phyloP scores from a whole-genome alignment of 2,888 invertebrate genomes.

The Crocallis elinguaria region DNA sequence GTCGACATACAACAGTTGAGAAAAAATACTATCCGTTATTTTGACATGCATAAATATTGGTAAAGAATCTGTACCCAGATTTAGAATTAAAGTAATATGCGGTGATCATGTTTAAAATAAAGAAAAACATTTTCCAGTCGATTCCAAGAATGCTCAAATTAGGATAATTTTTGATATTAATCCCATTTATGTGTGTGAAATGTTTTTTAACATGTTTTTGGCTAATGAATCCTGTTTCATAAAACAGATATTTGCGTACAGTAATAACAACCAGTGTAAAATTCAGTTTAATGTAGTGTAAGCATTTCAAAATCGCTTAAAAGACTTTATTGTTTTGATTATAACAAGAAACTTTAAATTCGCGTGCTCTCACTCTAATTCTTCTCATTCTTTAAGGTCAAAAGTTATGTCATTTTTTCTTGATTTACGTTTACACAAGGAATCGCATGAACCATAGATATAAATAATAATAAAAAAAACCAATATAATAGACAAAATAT shows the following conservation, averaged over 20 bases:
- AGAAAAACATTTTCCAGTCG: conserved; percentile 33
- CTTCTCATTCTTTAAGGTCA: background rate
- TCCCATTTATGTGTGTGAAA: background rate
- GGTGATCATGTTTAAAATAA: no score
- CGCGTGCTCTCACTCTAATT: background rate
- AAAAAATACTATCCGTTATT: no score
- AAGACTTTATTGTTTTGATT: background rate
- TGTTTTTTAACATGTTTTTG: background rate
- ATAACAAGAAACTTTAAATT: background rate
- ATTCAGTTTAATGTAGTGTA: background rate
- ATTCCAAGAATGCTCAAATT: conserved; percentile 45
- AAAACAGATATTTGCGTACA: background rate
- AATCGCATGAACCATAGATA: background rate
- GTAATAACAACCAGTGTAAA: background rate
- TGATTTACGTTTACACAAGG: background rate
- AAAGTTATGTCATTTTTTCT: background rate
- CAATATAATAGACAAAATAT: background rate
- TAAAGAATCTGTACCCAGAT: background rate
- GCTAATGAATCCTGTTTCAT: background rate
- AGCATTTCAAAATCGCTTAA: background rate
- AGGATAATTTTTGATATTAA: conserved; percentile 29
- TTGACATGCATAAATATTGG: background rate
- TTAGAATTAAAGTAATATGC: background rate
- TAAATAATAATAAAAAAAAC: no score
- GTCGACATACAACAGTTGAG: no score